Percentiles rank a stretch among this genome's conserved stretches.
phyloP scores from a whole-genome alignment of 1,140 invertebrate species.

The Phenacoccus solenopsis region DNA sequence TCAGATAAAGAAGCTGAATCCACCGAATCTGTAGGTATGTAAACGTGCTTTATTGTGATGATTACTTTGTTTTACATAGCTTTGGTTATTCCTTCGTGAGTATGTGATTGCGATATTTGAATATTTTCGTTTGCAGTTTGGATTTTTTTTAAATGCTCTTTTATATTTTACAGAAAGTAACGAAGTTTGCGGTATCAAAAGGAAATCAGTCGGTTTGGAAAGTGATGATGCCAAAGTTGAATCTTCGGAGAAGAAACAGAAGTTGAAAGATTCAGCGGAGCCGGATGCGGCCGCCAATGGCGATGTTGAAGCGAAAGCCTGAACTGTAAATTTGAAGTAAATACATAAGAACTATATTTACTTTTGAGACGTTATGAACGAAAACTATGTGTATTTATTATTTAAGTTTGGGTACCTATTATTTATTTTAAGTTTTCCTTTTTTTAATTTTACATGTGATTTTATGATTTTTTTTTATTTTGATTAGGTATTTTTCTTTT shows the following conservation, averaged over 20 bases:
- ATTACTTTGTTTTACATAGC: not conserved
- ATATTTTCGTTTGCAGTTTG: not conserved
- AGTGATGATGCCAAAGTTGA: not conserved
- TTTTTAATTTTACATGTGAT: conserved; percentile 16
- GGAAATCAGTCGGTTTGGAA: conserved; percentile 3
- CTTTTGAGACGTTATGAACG: conserved; percentile 12
- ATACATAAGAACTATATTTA: conserved; percentile 5
- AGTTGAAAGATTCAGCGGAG: conserved; percentile 3
- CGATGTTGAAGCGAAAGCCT: not conserved
- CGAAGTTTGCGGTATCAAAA: conserved; percentile 7
- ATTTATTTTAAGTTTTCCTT: conserved; percentile 10
- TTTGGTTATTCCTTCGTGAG: not conserved
- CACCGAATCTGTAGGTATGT: not conserved
- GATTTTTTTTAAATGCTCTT: not conserved
- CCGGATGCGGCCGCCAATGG: not conserved
- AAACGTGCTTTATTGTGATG: not conserved
- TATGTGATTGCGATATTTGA: too few relatives aligned
- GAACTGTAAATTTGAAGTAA: conserved; percentile 8
- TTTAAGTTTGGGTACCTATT: conserved; percentile 14
- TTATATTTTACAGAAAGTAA: not conserved
- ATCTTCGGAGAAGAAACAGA: conserved; percentile 9
- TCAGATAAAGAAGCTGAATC: not conserved
- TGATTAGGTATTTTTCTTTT: conserved; percentile 13
- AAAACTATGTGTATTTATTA: conserved; percentile 14
- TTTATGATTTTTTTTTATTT: conserved; percentile 16